These are phyloP conservation scores for Psittacula cyanocephala DNA, from an alignment of 2,113 vertebrate species.

Conservation along the genomic window DNA sequence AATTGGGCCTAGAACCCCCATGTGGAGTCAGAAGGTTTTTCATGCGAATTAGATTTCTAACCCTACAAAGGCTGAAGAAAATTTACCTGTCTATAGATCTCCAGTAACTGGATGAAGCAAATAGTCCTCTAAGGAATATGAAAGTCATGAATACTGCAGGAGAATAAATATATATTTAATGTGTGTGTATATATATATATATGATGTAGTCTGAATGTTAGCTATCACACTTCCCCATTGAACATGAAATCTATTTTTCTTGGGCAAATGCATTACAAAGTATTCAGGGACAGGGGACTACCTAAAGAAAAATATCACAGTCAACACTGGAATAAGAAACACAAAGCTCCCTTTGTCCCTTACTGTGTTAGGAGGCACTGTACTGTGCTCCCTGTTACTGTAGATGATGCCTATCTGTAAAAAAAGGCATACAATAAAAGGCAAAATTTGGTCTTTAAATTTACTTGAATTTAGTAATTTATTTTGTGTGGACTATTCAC, in stretches of 20 bases:
- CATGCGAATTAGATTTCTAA: background rate
- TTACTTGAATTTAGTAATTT: background rate
- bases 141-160: background rate
- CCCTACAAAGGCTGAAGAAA: background rate
- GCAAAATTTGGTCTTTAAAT: background rate
- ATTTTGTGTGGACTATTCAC: background rate
- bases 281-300: background rate
- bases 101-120: background rate
- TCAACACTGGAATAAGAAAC: background rate
- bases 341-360: background rate
- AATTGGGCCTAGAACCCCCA: background rate
- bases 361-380: background rate
- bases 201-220: background rate
- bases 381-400: background rate
- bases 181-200: background rate
- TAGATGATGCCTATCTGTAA: background rate
- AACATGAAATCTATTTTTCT: background rate
- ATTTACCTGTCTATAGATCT: background rate
- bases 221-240: background rate
- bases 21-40: background rate
- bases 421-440: background rate
- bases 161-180: background rate
- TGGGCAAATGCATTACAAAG: background rate
- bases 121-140: background rate
- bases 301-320: background rate